Percentiles rank a stretch among this genome's conserved stretches.
Conservation (phyloP, 2,888 invertebrate genomes). For the Lasioglossum leucozonium region DNA sequence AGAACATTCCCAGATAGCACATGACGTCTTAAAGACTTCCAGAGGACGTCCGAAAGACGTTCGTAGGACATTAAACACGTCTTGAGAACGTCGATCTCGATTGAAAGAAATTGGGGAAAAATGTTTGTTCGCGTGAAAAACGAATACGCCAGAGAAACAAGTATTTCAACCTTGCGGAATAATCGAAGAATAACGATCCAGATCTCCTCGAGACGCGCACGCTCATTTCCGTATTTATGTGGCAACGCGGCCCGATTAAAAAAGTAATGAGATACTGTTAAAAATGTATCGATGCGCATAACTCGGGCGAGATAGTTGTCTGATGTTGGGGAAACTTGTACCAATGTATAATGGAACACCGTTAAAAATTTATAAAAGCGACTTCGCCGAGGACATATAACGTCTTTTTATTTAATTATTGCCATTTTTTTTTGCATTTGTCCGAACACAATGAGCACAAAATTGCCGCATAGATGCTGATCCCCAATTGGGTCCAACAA, state of each 20-base stretch:
- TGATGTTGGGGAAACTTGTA: background rate
- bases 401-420: background rate
- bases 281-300: slow-evolving; percentile 7
- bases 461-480: no score
- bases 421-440: no score
- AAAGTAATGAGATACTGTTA: background rate
- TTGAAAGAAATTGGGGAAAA: no score
- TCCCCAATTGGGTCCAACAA: no score
- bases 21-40: no score
- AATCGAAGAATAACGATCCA: background rate
- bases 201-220: background rate
- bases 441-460: no score
- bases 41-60: no score
- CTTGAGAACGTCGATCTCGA: no score
- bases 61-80: no score
- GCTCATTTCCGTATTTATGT: background rate
- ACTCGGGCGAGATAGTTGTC: background rate
- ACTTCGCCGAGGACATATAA: background rate
- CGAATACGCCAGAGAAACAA: background rate
- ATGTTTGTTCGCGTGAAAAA: no score
- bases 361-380: background rate
- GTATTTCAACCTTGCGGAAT: background rate
- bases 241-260: background rate
- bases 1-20: no score
- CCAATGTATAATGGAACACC: slow-evolving; percentile 1